Conservation (phyloP, 2,113 vertebrate species). For the Mohoua ochrocephala region DNA sequence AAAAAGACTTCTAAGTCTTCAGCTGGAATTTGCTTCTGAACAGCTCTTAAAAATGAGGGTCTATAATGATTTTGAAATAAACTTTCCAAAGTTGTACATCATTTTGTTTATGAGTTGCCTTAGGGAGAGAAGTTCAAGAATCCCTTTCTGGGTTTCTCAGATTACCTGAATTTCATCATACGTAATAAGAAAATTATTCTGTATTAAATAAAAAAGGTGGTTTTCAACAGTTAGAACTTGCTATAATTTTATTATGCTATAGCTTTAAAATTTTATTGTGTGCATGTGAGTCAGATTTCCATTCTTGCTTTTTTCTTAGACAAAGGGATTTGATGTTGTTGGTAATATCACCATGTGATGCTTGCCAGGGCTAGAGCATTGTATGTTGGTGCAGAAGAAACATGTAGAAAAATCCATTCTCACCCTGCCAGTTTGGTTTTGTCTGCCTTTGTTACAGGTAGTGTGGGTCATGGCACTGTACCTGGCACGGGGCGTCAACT, state of each 20-base stretch:
- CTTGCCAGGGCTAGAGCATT: background rate
- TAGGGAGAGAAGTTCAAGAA: constrained; percentile 49
- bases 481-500: background rate
- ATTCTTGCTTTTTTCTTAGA: background rate
- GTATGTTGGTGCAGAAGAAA: background rate
- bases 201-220: constrained; percentile 33
- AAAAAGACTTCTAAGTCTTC: background rate
- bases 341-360: background rate
- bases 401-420: background rate
- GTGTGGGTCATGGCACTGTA: background rate
- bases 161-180: constrained; percentile 48
- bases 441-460: background rate
- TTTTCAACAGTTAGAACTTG: constrained; percentile 51
- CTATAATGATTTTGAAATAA: constrained; percentile 30
- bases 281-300: background rate
- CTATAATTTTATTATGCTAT: constrained; percentile 17
- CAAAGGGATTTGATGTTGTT: background rate
- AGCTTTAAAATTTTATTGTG: background rate
- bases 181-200: constrained; percentile 59
- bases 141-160: constrained; percentile 49
- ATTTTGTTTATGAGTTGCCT: constrained; percentile 60
- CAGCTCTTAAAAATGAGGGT: constrained; percentile 13
- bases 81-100: constrained; percentile 34
- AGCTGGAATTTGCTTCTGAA: constrained; percentile 22
- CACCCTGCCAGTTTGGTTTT: background rate